Conservation (phyloP, 2,888 invertebrate genomes). For the Brachyopa scutellaris region DNA sequence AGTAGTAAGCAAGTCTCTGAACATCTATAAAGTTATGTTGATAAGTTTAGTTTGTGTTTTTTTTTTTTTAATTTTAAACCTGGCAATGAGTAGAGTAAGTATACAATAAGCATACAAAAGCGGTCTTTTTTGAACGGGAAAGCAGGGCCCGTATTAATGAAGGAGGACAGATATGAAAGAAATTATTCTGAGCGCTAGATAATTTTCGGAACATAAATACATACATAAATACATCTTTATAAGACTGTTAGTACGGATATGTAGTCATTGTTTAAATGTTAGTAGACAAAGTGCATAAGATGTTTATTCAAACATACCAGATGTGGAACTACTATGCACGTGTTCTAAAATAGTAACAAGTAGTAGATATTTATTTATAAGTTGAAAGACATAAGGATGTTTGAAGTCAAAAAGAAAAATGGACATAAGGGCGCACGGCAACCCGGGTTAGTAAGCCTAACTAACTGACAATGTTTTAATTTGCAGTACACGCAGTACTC, state of each 20-base stretch:
- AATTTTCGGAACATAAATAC: not conserved
- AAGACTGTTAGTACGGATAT: no score
- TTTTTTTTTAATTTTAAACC: not conserved
- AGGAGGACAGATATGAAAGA: conserved; percentile 69
- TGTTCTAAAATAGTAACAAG: not conserved
- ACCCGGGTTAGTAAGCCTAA: no score
- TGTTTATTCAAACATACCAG: not conserved
- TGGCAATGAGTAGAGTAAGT: conserved; percentile 44
- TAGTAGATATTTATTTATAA: not conserved
- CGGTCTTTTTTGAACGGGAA: conserved; percentile 18
- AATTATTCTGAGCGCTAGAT: conserved; percentile 68
- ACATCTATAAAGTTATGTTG: conserved; percentile 28
- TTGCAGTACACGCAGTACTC: no score
- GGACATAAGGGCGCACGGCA: no score
- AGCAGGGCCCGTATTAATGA: conserved; percentile 42
- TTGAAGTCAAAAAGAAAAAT: no score
- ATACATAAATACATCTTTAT: not conserved
- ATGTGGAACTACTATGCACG: not conserved
- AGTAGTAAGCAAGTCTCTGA: conserved; percentile 59
- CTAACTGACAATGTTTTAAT: no score
- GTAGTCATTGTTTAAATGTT: not conserved
- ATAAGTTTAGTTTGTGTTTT: conserved; percentile 30
- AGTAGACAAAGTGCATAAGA: not conserved
- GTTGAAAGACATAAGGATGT: no score
- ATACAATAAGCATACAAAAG: conserved; percentile 65